Evolutionary conservation across 2,797 vertebrate species (phyloP).

Genomic region (Microhierax caerulescens): DNA sequence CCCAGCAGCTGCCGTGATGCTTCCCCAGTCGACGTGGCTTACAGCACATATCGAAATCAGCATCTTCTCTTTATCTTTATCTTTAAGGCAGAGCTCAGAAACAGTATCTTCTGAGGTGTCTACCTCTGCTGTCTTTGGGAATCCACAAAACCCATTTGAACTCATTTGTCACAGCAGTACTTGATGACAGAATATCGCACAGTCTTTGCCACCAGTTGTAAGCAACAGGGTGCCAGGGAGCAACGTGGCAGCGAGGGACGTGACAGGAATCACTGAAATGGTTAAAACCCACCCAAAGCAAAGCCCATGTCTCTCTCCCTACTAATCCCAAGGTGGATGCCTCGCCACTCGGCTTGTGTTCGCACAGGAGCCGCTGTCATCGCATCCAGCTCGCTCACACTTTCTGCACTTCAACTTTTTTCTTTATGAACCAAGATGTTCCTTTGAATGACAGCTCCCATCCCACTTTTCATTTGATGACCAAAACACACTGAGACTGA

Average conservation of each 20-base stretch:
- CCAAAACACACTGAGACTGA: background rate
- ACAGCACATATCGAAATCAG: background rate
- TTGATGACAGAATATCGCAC: background rate
- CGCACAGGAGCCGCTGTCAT: background rate
- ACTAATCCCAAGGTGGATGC: background rate
- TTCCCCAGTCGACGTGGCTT: background rate
- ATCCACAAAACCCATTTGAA: background rate
- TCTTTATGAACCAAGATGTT: background rate
- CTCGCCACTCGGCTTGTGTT: background rate
- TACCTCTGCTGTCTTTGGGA: background rate
- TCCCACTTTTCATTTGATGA: background rate
- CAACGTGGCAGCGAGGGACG: background rate
- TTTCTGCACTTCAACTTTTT: background rate
- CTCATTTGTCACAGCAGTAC: background rate
- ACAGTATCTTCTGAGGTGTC: background rate
- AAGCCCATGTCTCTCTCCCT: background rate
- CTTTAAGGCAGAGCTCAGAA: slow-evolving; percentile 5
- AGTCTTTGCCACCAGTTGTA: background rate
- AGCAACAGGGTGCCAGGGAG: background rate
- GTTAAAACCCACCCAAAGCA: background rate
- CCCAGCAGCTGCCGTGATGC: background rate
- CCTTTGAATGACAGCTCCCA: background rate
- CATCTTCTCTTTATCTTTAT: slow-evolving; percentile 8
- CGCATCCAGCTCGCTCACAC: background rate
- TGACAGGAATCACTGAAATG: background rate